Evolutionary conservation across 2,113 vertebrate species (phyloP).

Genomic region (Galbula dea): DNA sequence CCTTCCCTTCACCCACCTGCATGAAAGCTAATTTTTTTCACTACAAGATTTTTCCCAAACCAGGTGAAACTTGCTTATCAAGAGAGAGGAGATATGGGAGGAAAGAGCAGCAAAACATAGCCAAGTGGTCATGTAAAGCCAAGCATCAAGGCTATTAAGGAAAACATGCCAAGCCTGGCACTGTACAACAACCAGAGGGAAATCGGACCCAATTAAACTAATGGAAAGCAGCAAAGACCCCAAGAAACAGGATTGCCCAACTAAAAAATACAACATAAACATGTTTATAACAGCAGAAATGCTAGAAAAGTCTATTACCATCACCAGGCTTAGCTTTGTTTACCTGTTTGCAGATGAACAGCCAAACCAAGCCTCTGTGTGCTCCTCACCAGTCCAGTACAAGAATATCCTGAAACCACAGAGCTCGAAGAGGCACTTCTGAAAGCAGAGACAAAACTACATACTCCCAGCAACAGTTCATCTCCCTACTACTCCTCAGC

Average conservation of each 20-base stretch:
- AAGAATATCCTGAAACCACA: neutral
- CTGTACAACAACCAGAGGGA: fast-evolving
- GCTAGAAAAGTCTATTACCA: neutral
- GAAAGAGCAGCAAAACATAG: neutral
- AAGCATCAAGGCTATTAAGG: neutral
- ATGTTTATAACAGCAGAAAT: neutral
- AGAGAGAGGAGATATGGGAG: fast-evolving
- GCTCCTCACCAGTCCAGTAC: fast-evolving
- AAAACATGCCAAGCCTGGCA: neutral
- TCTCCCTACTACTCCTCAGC: fast-evolving
- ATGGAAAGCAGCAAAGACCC: neutral
- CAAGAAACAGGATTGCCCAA: neutral
- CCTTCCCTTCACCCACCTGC: no score
- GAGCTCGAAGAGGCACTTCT: fast-evolving
- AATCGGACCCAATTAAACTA: neutral
- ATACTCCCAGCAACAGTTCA: fast-evolving
- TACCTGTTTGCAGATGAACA: neutral
- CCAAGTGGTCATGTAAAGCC: fast-evolving
- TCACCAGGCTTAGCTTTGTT: fast-evolving
- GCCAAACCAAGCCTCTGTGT: fast-evolving
- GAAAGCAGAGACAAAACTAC: fast-evolving
- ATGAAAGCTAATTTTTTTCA: neutral
- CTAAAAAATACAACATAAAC: fast-evolving
- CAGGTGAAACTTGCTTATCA: neutral
- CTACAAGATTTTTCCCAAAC: neutral